Conservation (phyloP, 2,888 invertebrate species). For the Habrosyne pyritoides region DNA sequence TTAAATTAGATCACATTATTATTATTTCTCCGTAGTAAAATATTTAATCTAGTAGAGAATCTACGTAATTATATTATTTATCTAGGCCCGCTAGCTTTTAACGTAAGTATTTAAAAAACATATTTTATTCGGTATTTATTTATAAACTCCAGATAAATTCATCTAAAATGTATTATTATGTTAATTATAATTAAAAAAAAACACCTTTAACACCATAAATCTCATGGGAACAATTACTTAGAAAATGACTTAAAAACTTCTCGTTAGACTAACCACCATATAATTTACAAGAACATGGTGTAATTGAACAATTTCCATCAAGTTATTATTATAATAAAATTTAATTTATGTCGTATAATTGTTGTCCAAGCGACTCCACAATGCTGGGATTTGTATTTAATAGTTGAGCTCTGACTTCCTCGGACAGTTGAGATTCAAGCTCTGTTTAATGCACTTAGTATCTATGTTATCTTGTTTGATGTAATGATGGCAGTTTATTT, state of each 20-base stretch:
- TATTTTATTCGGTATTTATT: too few relatives aligned
- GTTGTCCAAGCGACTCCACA: slow-evolving; percentile 2
- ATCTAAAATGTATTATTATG: too few relatives aligned
- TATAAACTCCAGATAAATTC: too few relatives aligned
- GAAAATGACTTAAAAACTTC: neutral
- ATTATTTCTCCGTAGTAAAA: too few relatives aligned
- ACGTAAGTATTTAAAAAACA: too few relatives aligned
- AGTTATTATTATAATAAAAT: slow-evolving; percentile 11
- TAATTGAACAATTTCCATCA: slow-evolving; percentile 18
- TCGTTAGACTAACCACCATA: neutral
- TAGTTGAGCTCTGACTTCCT: neutral
- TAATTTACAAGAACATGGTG: neutral
- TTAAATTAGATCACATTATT: too few relatives aligned
- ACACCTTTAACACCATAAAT: too few relatives aligned
- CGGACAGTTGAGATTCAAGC: neutral
- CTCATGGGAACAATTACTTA: too few relatives aligned
- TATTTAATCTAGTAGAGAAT: too few relatives aligned
- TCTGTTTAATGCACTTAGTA: neutral
- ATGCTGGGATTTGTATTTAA: neutral
- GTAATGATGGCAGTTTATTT: neutral
- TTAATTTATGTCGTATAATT: slow-evolving; percentile 10
- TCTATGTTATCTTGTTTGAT: neutral
- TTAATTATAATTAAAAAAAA: too few relatives aligned
- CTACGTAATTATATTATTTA: too few relatives aligned
- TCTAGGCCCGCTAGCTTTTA: too few relatives aligned